These are phyloP conservation scores for Dromaius novaehollandiae DNA, from an alignment of 2,113 vertebrate genomes.

Conservation along the genomic window DNA sequence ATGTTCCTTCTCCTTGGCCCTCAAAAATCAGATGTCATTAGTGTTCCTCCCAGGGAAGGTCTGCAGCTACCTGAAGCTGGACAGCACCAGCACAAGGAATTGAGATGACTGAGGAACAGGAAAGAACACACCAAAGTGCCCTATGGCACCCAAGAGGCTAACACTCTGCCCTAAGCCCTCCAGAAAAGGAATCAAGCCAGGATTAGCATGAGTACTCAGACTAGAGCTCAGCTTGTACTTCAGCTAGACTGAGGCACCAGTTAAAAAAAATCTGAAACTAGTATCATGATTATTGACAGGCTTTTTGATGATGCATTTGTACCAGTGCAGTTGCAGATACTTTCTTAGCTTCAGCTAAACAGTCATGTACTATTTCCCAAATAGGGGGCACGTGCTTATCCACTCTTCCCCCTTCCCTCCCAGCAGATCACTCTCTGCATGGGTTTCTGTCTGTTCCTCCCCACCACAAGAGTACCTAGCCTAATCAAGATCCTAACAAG, in stretches of 20 bases:
- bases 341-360: background rate
- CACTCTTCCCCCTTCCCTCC: background rate
- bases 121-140: background rate
- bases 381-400: rapidly evolving
- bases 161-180: background rate
- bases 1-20: background rate
- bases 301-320: background rate
- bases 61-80: background rate
- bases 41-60: background rate
- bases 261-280: too few relatives aligned
- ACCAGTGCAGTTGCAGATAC: background rate
- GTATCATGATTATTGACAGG: too few relatives aligned
- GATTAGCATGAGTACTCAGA: background rate
- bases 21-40: background rate
- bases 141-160: background rate
- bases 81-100: background rate
- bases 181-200: background rate
- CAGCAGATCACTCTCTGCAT: background rate
- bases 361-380: background rate
- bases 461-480: background rate
- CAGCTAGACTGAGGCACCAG: background rate
- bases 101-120: background rate
- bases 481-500: background rate
- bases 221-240: background rate
- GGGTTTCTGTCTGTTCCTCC: background rate